These are phyloP conservation scores for Phortica variegata DNA, from an alignment of 1,140 invertebrate species.

Conservation along the genomic window DNA sequence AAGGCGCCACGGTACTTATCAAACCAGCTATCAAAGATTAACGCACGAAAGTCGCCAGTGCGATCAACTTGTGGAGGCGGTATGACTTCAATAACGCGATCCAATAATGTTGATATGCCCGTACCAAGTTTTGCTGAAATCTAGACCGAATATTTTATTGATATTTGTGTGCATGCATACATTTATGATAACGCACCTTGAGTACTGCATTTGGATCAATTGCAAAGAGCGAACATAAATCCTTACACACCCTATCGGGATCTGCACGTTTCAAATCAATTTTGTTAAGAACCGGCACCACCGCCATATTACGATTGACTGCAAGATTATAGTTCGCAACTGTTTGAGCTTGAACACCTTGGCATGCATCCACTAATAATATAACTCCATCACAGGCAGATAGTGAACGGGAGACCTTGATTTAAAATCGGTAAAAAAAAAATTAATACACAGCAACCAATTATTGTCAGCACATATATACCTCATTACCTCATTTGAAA, in stretches of 20 bases:
- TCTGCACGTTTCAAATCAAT: constrained; percentile 92
- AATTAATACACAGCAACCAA: background rate
- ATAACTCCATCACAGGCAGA: constrained; percentile 93
- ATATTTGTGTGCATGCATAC: constrained; percentile 17
- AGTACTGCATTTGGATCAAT: constrained; percentile 71
- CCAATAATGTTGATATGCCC: constrained; percentile 74
- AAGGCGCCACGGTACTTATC: constrained; percentile 85
- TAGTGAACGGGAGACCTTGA: constrained; percentile 75
- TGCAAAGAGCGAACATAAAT: constrained; percentile 84
- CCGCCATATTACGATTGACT: constrained; percentile 74
- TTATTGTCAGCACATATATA: background rate
- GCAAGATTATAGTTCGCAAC: constrained; percentile 96
- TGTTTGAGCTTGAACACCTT: constrained; percentile 96
- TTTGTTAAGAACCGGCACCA: constrained; percentile 96
- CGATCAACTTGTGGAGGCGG: constrained; percentile 70
- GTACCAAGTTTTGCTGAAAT: constrained; percentile 89
- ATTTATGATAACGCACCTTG: constrained; percentile 60
- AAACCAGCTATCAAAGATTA: constrained; percentile 95
- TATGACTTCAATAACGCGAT: constrained; percentile 76
- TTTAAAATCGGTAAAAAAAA: background rate
- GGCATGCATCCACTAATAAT: constrained; percentile 93
- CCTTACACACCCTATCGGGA: constrained; percentile 75
- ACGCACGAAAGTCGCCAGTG: constrained; percentile 69
- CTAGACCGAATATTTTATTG: constrained; percentile 45
- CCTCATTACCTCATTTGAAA: constrained; percentile 86